Base-by-base conservation (phyloP, 1,140 invertebrate genomes). In the Kradibia gibbosae region DNA sequence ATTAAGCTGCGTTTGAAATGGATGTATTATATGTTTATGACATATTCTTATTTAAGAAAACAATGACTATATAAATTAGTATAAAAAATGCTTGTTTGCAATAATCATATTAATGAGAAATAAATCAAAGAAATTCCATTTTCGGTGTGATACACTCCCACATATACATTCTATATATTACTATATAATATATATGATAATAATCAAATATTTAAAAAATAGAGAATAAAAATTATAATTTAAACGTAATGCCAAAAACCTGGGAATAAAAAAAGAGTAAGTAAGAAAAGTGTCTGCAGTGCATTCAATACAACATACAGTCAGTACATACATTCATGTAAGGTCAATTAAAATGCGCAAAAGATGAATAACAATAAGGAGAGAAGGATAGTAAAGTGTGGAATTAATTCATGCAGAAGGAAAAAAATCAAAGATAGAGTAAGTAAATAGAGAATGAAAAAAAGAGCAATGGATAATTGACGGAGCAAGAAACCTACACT, bases 401-500 rank as follows among this genome's bases (percentile, higher is more conserved):
- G 65, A 77, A 82, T 34, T 57, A 67, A 70, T 75, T 75, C 70
- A 83, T 50, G 70, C 76, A 82, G 42, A 71, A 4, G 57, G 45
- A 78, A 71, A 70, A 78, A 73, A n/a, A 50, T 34, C 7, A 55
- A 70, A 55, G 74, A 82, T 55, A 75, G 73, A 77, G 22, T 71
- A 73, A 57, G 57, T 75, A 53, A 84, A 31, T 76, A 60, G 25
- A 73, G 79, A 82, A 57, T 48, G 80, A n/a, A 60, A 73, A 82
- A 81, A 84, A 84, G 80, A 82, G 84, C 83, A 84, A 85, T 85
- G 84, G 81, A 85, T 84, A 57, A 80, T 82, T 81, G 82, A 88
- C 85, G 85, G 86, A 87, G 85, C 84, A 86, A 86, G 85, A 86
- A 83, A 83, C 60, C 75, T 81, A 81, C 79, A 80, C 78, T 81